These are phyloP conservation scores for Rousettus madagascariensis DNA, from an alignment of 2,797 vertebrate species.

Conservation along the genomic window DNA sequence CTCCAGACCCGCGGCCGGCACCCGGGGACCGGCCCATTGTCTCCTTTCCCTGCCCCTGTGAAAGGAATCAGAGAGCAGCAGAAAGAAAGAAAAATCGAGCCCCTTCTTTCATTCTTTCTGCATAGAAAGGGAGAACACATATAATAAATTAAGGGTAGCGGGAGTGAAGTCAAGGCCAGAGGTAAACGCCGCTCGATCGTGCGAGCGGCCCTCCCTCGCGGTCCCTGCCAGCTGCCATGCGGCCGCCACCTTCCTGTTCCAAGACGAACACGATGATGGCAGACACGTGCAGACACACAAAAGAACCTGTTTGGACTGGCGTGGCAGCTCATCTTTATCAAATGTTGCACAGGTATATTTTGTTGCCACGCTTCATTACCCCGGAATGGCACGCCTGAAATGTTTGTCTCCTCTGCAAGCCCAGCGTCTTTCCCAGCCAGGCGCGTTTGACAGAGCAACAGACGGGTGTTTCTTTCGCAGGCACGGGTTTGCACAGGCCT, in stretches of 20 bases:
- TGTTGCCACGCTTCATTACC: constrained; percentile 99
- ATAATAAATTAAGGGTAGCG: constrained; percentile 89
- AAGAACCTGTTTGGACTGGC: constrained; percentile 99
- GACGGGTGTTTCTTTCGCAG: constrained; percentile 82
- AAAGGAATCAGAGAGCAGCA: constrained; percentile 88
- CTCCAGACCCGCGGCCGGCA: constrained; percentile 81
- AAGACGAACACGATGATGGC: constrained; percentile 93
- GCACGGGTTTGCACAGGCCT: constrained; percentile 82
- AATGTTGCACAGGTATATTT: constrained; percentile 99
- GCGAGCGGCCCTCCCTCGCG: constrained; percentile 90
- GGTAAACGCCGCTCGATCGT: constrained; percentile 92
- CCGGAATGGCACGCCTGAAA: constrained; percentile 96
- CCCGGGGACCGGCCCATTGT: constrained; percentile 85
- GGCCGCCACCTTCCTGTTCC: constrained; percentile 86
- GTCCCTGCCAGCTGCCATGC: constrained; percentile 91
- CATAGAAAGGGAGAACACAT: constrained; percentile 83
- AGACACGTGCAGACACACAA: constrained; percentile 94
- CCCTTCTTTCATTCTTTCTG: constrained; percentile 74
- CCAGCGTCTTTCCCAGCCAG: constrained; percentile 85
- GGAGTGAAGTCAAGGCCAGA: constrained; percentile 91
- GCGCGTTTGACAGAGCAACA: constrained; percentile 87
- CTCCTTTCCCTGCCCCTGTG: constrained; percentile 76
- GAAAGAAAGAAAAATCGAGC: constrained; percentile 92
- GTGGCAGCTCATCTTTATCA: constrained; percentile 99
- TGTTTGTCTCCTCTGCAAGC: constrained; percentile 95